Percentiles rank a stretch among this genome's conserved stretches.
These are phyloP conservation scores for Empidonax traillii DNA, from an alignment of 2,113 vertebrate genomes.

Conservation along the genomic window DNA sequence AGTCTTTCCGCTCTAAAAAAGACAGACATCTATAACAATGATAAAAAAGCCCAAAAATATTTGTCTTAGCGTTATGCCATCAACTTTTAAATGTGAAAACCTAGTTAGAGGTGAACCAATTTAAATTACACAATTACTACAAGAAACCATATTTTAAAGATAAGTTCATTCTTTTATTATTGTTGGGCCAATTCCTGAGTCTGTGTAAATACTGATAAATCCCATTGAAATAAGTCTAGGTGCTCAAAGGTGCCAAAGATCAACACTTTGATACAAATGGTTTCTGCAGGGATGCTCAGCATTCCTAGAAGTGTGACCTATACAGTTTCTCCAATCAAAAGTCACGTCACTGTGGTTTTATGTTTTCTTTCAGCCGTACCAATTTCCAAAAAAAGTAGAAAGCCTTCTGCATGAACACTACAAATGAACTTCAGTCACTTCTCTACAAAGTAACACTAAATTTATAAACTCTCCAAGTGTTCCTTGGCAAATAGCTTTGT, in stretches of 20 bases:
- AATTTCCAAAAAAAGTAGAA: neutral
- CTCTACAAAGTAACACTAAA: neutral
- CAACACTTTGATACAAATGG: neutral
- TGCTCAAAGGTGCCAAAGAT: neutral
- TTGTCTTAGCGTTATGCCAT: constrained; percentile 18
- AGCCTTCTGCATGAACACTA: neutral
- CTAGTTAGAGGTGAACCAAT: neutral
- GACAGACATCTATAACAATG: neutral
- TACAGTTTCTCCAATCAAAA: neutral
- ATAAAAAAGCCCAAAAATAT: constrained; percentile 39
- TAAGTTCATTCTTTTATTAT: neutral
- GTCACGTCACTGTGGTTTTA: neutral
- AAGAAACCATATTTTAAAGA: neutral
- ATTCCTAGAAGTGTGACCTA: neutral
- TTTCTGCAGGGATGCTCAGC: neutral
- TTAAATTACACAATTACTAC: neutral
- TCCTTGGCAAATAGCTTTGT: neutral
- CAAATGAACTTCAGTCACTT: neutral
- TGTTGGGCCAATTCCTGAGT: neutral
- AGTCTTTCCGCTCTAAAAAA: neutral
- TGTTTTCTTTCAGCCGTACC: neutral
- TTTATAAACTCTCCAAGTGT: neutral
- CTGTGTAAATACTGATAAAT: constrained; percentile 33
- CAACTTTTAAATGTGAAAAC: neutral
- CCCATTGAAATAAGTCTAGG: neutral